Evolutionary conservation across 1,140 invertebrate species (phyloP).

Genomic region (Atta colombica): DNA sequence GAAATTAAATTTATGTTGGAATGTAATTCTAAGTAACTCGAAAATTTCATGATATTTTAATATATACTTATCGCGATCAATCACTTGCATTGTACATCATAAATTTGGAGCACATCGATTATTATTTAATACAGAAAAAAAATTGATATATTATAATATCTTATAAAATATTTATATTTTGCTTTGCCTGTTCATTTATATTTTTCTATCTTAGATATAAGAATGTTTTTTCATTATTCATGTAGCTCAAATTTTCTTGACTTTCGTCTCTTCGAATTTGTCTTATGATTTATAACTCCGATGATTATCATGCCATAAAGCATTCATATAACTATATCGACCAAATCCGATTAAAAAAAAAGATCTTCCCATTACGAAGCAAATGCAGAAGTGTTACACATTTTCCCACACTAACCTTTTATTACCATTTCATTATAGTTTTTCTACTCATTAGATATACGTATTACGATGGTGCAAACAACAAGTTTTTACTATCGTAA

Average conservation of each 20-base stretch:
- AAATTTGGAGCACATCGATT: background rate
- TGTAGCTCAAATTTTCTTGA: background rate
- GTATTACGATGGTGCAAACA: background rate
- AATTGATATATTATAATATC: background rate
- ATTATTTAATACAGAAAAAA: background rate
- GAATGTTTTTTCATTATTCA: background rate
- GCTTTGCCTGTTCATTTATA: background rate
- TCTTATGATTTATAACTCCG: background rate
- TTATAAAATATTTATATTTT: background rate
- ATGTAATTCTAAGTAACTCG: background rate
- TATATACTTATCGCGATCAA: background rate
- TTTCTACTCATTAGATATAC: background rate
- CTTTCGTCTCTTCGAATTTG: background rate
- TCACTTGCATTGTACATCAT: background rate
- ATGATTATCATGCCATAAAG: background rate
- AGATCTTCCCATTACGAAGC: background rate
- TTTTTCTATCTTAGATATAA: background rate
- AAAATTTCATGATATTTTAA: background rate
- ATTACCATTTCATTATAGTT: slow-evolving; percentile 30
- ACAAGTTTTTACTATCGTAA: slow-evolving; percentile 20
- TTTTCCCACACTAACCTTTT: background rate
- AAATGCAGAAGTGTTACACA: background rate
- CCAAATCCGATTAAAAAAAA: slow-evolving; percentile 20
- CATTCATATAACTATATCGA: slow-evolving; percentile 6
- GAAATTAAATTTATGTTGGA: background rate